These are phyloP conservation scores for Odontamblyopus lacepedii DNA, from an alignment of 2,797 vertebrate species.

Conservation along the genomic window DNA sequence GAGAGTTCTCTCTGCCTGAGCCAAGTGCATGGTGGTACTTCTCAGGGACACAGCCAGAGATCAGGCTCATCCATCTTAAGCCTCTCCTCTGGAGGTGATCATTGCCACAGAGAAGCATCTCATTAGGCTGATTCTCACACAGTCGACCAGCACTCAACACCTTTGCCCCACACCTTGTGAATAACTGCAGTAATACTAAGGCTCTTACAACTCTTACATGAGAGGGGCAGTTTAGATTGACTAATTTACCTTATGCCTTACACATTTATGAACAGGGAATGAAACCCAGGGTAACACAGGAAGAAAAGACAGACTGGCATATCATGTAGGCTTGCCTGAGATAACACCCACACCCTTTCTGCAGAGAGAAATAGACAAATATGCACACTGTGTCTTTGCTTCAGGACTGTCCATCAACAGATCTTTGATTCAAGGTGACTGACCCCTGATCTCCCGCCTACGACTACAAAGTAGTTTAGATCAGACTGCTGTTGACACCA, in stretches of 20 bases:
- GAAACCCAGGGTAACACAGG: no score
- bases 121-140: constrained; percentile 66
- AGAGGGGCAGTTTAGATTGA: background rate
- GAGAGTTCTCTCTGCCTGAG: constrained; percentile 37
- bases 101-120: constrained; percentile 64
- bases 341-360: no score
- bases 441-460: constrained; percentile 15
- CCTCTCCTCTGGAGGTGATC: constrained; percentile 62
- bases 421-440: constrained; percentile 21
- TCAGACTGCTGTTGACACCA: constrained; percentile 17
- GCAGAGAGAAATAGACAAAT: no score
- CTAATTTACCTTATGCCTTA: no score
- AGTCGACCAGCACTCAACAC: constrained; percentile 56
- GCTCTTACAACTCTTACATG: background rate
- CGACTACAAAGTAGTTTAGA: constrained; percentile 6
- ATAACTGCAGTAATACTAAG: background rate
- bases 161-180: constrained; percentile 41
- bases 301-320: background rate
- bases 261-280: no score
- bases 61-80: constrained; percentile 72
- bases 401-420: constrained; percentile 10
- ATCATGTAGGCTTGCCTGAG: no score
- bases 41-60: constrained; percentile 50
- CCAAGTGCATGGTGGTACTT: constrained; percentile 21
- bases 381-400: background rate